phyloP scores from a whole-genome alignment of 1,140 invertebrate species.

The Paraescarpia echinospica region DNA sequence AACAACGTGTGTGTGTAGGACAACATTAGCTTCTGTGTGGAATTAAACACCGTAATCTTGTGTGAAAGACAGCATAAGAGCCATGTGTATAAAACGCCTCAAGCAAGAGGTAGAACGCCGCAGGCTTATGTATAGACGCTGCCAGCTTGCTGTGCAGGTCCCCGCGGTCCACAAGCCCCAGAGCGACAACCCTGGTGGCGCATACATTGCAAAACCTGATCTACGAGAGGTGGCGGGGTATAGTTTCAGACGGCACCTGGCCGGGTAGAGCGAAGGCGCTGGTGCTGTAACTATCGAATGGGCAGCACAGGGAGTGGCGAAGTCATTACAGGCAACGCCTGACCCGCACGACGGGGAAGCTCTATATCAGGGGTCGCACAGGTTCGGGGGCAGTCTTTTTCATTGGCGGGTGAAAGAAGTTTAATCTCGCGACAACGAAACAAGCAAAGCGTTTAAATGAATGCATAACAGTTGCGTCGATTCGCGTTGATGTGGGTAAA shows the following conservation, averaged over 20 bases:
- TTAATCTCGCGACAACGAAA: background rate
- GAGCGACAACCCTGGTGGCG: background rate
- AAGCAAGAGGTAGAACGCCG: background rate
- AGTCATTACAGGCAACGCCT: background rate
- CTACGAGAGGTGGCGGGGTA: background rate
- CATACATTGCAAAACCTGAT: background rate
- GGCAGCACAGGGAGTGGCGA: background rate
- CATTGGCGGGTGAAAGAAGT: background rate
- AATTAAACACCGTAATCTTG: too few relatives aligned
- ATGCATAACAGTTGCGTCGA: background rate
- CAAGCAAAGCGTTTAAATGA: background rate
- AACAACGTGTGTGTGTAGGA: too few relatives aligned
- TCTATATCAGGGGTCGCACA: background rate
- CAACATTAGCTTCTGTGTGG: too few relatives aligned
- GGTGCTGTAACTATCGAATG: background rate
- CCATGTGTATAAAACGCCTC: too few relatives aligned
- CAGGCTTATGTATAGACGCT: background rate
- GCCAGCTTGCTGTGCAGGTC: background rate
- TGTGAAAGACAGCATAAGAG: too few relatives aligned
- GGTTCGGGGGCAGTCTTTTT: background rate
- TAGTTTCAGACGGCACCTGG: background rate
- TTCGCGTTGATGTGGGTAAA: background rate
- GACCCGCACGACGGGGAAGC: background rate
- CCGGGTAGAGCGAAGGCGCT: background rate
- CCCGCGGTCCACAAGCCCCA: background rate